phyloP scores from a whole-genome alignment of 2,113 vertebrate species.

The Dicrurus megarhynchus region DNA sequence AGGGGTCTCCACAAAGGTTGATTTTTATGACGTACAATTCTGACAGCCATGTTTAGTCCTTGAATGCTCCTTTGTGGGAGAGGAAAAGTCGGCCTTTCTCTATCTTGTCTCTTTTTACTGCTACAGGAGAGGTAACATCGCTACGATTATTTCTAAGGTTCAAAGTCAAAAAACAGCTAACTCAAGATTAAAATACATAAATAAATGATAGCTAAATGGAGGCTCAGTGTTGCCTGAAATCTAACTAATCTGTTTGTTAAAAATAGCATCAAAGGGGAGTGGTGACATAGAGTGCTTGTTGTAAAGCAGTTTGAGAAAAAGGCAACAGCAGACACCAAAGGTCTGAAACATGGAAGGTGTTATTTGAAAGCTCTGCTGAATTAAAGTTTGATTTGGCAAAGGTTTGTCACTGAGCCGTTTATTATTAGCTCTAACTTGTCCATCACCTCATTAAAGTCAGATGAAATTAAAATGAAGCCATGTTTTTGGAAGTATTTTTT shows the following conservation, averaged over 20 bases:
- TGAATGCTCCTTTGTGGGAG: neutral
- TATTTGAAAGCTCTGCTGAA: neutral
- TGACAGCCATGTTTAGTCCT: neutral
- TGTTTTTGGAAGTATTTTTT: neutral
- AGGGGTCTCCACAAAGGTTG: neutral
- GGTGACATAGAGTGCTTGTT: neutral
- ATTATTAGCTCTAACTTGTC: neutral
- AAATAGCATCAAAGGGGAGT: neutral
- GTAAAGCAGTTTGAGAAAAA: neutral
- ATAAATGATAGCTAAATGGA: neutral
- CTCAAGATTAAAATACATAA: neutral
- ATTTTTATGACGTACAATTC: neutral
- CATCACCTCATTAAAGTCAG: neutral
- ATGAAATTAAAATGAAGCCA: neutral
- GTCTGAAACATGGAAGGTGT: accelerated
- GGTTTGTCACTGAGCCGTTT: neutral
- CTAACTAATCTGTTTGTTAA: neutral
- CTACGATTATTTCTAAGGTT: neutral
- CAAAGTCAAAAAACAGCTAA: neutral
- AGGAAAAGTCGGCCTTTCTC: neutral
- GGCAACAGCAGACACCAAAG: neutral
- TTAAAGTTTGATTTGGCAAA: neutral
- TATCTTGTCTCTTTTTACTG: neutral
- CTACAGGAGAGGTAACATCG: neutral
- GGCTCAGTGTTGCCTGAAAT: neutral